phyloP scores from a whole-genome alignment of 2,113 vertebrate genomes.

The Muntiacus reevesi region DNA sequence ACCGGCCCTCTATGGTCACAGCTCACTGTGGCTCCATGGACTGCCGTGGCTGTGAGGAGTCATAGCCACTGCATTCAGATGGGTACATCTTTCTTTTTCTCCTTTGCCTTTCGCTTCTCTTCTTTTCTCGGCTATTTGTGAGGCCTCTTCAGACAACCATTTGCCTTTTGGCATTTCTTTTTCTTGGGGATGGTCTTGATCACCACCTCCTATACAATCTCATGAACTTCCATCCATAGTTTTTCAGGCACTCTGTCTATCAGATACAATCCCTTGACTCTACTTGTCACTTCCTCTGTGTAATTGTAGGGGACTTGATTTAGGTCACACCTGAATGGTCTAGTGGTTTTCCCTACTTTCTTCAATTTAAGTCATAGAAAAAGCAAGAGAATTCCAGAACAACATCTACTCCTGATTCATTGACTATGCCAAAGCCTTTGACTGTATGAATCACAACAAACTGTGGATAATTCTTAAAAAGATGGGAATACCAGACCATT shows the following conservation, averaged over 20 bases:
- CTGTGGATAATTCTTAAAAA: not conserved
- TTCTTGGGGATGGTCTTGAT: not conserved
- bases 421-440: not conserved
- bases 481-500: not conserved
- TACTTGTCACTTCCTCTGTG: not conserved
- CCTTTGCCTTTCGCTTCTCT: not conserved
- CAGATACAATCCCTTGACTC: not conserved
- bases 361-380: not conserved
- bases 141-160: not conserved
- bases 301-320: not conserved
- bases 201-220: not conserved
- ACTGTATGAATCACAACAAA: not conserved
- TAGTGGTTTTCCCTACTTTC: not conserved
- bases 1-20: rapidly evolving
- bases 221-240: not conserved
- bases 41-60: rapidly evolving
- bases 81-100: not conserved
- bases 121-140: not conserved
- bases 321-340: not conserved
- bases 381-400: not conserved
- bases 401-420: not conserved
- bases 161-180: not conserved
- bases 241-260: not conserved
- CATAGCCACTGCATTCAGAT: rapidly evolving
- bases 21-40: rapidly evolving